A percentile compares a stretch with the other conserved stretches of the same genome.
Conservation (phyloP, 2,797 vertebrate species). For the Ctenopoma multispine region DNA sequence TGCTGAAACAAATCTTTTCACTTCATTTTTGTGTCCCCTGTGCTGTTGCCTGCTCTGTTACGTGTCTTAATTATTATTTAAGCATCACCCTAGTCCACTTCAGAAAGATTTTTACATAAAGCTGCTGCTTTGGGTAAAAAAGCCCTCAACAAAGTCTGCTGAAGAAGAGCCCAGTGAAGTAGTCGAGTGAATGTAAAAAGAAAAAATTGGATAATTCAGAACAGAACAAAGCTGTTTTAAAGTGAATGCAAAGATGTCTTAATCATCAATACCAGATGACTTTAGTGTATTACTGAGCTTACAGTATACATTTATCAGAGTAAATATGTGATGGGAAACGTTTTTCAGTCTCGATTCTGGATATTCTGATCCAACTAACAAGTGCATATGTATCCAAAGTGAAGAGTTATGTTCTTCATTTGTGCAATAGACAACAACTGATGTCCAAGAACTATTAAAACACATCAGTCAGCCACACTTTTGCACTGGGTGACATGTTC, state of each 20-base stretch:
- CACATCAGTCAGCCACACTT: neutral
- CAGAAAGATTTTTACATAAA: neutral
- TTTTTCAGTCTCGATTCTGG: too few relatives aligned
- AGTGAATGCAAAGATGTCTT: neutral
- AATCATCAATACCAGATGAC: neutral
- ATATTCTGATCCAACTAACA: too few relatives aligned
- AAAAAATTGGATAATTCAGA: neutral
- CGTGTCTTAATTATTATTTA: constrained; percentile 14
- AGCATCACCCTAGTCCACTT: neutral
- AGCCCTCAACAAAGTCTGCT: neutral
- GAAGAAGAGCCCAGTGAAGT: neutral
- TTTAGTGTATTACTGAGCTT: neutral
- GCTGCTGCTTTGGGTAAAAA: neutral
- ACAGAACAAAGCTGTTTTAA: neutral
- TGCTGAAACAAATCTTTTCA: constrained; percentile 14
- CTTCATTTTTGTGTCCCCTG: constrained; percentile 34
- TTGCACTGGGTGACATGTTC: neutral
- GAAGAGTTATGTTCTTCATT: neutral
- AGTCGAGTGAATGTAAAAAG: too few relatives aligned
- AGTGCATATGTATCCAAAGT: neutral
- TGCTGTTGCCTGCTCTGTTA: constrained; percentile 6
- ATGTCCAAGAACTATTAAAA: neutral
- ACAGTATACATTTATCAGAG: neutral
- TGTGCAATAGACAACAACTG: neutral
- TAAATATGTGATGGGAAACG: neutral